Conservation (phyloP, 2,797 vertebrate genomes). For the Sylvia borin region DNA sequence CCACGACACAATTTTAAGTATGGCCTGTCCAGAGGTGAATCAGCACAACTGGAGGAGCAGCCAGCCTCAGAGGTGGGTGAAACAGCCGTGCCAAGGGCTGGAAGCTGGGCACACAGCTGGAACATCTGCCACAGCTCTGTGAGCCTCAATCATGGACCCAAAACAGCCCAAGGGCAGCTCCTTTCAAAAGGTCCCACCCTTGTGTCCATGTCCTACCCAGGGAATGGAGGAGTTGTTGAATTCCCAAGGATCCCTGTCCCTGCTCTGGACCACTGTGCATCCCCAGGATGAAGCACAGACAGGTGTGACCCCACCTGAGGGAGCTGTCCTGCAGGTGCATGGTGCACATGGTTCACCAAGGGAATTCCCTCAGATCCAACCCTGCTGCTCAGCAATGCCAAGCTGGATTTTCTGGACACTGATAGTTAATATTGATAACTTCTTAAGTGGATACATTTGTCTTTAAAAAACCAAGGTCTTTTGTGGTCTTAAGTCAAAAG, state of each 20-base stretch:
- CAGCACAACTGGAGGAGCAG: neutral
- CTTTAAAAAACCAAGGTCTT: neutral
- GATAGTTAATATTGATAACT: neutral
- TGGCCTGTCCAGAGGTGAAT: neutral
- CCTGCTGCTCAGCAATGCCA: neutral
- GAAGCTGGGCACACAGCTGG: neutral
- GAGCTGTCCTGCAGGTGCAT: neutral
- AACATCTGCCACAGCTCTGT: neutral
- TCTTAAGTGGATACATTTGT: neutral
- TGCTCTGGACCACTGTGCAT: neutral
- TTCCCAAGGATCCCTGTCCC: neutral
- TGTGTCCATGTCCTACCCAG: neutral
- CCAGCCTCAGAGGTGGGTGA: neutral
- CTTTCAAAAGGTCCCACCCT: neutral
- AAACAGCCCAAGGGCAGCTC: neutral
- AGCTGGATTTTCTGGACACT: neutral
- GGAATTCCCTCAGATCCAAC: neutral
- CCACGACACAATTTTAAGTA: rapidly evolving
- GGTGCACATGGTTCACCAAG: neutral
- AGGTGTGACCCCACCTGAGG: neutral
- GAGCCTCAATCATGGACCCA: neutral
- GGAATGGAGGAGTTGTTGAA: neutral
- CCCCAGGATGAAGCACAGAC: neutral
- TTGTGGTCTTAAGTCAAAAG: neutral
- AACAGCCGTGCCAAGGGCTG: neutral